Evolutionary conservation across 2,113 vertebrate species (phyloP), one percentile per base, ranked within the genome.

Genomic region (Aythya baeri): DNA sequence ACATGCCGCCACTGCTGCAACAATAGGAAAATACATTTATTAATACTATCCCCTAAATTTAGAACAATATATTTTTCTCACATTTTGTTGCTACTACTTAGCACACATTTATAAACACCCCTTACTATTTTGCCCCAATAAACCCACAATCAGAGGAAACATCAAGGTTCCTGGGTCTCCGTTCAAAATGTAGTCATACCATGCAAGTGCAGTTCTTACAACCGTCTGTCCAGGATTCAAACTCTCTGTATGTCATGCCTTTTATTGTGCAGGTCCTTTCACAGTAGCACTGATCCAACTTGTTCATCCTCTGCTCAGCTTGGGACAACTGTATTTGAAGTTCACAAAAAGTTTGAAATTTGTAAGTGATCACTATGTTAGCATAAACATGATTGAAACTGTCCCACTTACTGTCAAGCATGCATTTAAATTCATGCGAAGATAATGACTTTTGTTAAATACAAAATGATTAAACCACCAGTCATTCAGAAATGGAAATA

Each of bases 151-250:
- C 62, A 89, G 31, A 54, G 14, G n/a, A 57, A 82, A 43, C 21
- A 62, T 2, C 32, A 11, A 44, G 22, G 63, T 27, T 78, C 44
- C 55, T 31, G 7, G 46, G 22, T 73, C 50, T 87, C 38, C 55
- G 76, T 22, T 61, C 81, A 94, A 88, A 74, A 2, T 59, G 54
- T 88, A 97, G 92, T 58, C 99, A 55, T 98, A 99, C 99, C 98
- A 98, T 98, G 98, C 99, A 99, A 68, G 99, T 99, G 98, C 99
- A 99, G 98, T 99, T 99, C 98, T 98, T 99, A 97, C 99, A 99
- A 98, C 99, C 99, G 80, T 99, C 99, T 91, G 98, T 99, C 99
- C 99, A 99, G 84, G 98, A 98, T 94, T 99, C 99, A 70, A 99
- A 98, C 96, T 99, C 99, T 96, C 99, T 98, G 98, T 99, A 99